Evolutionary conservation across 2,888 invertebrate species (phyloP), one percentile per base, ranked within the genome.

Genomic region (Ypsolopha scabrella): DNA sequence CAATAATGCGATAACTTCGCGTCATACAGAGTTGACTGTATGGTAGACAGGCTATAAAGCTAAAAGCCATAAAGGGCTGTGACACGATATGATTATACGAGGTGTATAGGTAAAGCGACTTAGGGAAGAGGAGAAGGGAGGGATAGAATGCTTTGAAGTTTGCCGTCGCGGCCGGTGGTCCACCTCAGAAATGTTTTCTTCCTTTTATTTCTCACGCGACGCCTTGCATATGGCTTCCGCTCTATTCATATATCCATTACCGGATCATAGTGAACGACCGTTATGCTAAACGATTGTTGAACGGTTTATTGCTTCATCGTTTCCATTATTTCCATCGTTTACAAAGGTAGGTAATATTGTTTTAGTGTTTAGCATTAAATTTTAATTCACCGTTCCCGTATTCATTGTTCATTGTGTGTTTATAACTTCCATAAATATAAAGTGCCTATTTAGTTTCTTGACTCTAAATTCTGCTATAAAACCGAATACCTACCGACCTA

Each of bases 101-200:
- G 52, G 50, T 52, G 49, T 46, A 37, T 24, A 38, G 47, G 9
- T 9, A n/a, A 36, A 24, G 48, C 39, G 38, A 44, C n/a, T 41
- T 36, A 38, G 54, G 52, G 54, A 54, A 35, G 47, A 56, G 53
- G 62, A 58, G 58, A 46, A 43, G 49, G 50, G 39, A 45, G 49
- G 51, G 38, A 13, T 9, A n/a, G 37, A 13, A 49, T 7, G 65
- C 79, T 85, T 85, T 85, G 83, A 85, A 66, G 79, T 79, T 57
- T 55, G 59, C 77, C 74, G 75, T 61, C 78, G 65, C 65, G 65
- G 72, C 70, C 76, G 83, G 82, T 85, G 83, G 83, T 82, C 85
- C 63, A 60, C 64, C 50, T 41, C 66, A 68, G 66, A 65, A 68
- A 68, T 64, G 65, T 68, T 65, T 67, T 70, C 68, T 64, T 69